These are phyloP conservation scores for Burhinus bistriatus DNA, from an alignment of 2,113 vertebrate species.

Conservation along the genomic window DNA sequence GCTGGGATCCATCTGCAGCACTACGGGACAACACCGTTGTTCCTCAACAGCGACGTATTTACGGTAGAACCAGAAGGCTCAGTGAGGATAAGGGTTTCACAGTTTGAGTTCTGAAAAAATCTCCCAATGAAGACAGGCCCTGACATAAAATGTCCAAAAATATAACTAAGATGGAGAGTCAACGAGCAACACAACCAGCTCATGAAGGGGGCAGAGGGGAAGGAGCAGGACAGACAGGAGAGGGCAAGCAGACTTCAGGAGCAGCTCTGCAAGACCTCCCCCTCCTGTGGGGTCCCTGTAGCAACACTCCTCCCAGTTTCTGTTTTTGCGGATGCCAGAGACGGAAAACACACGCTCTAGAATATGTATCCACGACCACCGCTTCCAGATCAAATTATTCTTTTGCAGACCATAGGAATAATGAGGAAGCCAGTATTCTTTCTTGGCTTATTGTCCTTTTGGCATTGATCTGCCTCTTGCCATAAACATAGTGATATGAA, in stretches of 20 bases:
- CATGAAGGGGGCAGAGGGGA: not conserved
- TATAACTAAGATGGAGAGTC: not conserved
- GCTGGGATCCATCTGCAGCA: not conserved
- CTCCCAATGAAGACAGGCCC: not conserved
- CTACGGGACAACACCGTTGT: rapidly evolving
- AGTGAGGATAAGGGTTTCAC: not conserved
- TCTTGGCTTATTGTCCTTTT: not conserved
- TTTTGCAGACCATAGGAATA: rapidly evolving
- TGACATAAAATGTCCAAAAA: not conserved
- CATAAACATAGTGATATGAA: not conserved
- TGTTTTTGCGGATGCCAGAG: not conserved
- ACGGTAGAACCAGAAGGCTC: not conserved
- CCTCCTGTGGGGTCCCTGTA: not conserved
- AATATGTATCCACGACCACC: rapidly evolving
- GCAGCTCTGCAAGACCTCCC: not conserved
- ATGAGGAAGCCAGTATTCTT: not conserved
- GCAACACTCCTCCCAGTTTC: not conserved
- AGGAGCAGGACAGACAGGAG: not conserved
- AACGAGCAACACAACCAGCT: not conserved
- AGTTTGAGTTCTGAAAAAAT: not conserved
- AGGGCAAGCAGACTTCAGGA: not conserved
- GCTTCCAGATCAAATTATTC: not conserved
- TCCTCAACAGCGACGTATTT: rapidly evolving
- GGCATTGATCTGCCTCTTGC: not conserved
- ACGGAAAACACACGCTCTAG: not conserved